Evolutionary conservation across 2,888 invertebrate genomes (phyloP).

Genomic region (Psylliodes chrysocephalus): DNA sequence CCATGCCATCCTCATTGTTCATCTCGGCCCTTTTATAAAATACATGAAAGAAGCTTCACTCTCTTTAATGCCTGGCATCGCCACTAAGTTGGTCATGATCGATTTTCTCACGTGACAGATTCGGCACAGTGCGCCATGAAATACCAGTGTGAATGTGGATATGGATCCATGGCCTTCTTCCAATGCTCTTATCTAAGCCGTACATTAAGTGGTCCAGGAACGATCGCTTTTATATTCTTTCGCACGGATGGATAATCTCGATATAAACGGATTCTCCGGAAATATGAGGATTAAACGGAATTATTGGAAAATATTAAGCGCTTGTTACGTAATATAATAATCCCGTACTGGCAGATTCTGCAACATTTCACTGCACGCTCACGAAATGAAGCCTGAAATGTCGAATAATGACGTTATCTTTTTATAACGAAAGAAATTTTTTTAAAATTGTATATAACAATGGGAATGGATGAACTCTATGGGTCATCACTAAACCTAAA

Average conservation of each 20-base stretch:
- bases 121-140: constrained; percentile 22
- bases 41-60: constrained; percentile 2
- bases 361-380: too few species aligned
- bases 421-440: too few species aligned
- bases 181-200: constrained; percentile 6
- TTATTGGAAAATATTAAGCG: background rate
- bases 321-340: background rate
- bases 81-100: constrained; percentile 28
- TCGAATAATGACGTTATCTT: too few species aligned
- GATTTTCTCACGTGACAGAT: constrained; percentile 39
- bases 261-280: background rate
- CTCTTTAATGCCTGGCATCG: constrained; percentile 16
- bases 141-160: constrained; percentile 14
- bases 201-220: background rate
- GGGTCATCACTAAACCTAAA: too few species aligned
- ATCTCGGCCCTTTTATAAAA: background rate
- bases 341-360: too few species aligned
- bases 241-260: background rate
- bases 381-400: too few species aligned
- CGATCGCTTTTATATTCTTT: background rate
- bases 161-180: constrained; percentile 9
- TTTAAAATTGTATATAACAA: too few species aligned
- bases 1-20: background rate
- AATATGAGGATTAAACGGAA: background rate
- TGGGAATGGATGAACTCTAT: too few species aligned